Percentiles rank a stretch among this genome's conserved stretches.
Conservation (phyloP, 2,113 vertebrate genomes). For the Neopipo cinnamomea region DNA sequence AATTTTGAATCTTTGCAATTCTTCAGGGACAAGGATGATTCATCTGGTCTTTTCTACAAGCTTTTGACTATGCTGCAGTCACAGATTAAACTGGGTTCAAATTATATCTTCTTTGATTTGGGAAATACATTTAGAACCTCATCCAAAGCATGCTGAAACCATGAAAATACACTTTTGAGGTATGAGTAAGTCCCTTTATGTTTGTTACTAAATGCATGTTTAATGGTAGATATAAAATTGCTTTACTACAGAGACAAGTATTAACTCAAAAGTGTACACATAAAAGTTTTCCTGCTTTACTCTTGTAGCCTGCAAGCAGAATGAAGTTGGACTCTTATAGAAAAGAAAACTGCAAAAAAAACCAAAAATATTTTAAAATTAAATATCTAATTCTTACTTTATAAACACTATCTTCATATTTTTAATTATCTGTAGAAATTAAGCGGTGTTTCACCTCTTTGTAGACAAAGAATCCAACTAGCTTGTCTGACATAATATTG, state of each 20-base stretch:
- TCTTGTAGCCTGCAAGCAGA: neutral
- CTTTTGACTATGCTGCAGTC: neutral
- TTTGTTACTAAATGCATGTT: constrained; percentile 34
- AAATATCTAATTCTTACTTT: neutral
- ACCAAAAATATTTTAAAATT: neutral
- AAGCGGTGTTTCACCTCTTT: neutral
- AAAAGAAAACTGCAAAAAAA: neutral
- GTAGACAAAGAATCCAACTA: neutral
- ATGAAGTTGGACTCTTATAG: neutral
- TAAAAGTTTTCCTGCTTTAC: neutral
- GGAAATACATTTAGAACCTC: constrained; percentile 14
- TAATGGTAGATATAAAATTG: constrained; percentile 33
- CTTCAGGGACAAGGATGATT: neutral
- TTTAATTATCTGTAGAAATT: neutral
- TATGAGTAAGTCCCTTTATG: constrained; percentile 21
- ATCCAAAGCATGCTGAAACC: neutral
- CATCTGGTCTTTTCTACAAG: neutral
- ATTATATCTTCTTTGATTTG: constrained; percentile 23
- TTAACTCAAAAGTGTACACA: neutral
- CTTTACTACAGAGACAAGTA: neutral
- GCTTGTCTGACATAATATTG: neutral
- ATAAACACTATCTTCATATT: neutral
- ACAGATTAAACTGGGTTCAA: constrained; percentile 39
- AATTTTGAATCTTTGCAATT: neutral
- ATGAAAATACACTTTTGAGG: constrained; percentile 46